Evolutionary conservation across 2,888 invertebrate species (phyloP), one percentile per base, ranked within the genome.

Genomic region (Sipunculus nudus): DNA sequence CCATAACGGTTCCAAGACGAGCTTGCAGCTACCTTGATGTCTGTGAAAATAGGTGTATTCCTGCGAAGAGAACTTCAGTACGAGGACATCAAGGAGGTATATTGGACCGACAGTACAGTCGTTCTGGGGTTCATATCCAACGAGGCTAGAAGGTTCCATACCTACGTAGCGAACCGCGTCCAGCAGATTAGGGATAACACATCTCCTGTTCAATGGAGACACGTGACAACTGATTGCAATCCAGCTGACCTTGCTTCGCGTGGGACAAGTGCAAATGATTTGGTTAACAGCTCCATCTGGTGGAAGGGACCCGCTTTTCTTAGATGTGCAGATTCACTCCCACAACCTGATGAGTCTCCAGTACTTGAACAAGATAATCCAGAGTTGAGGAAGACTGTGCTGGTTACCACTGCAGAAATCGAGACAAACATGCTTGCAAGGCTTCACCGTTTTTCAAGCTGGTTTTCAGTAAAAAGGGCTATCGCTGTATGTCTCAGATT

Each of bases 161-260:
- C 65, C 0, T 74, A 64, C 53, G 71, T 74, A 19, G 68, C 68
- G 1, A 74, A 73, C 56, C 45, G 73, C n/a, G 63, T 74, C 6
- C 65, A 68, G 35, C 46, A 53, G 21, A 70, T 72, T 16, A 52
- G 61, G n/a, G 59, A 73, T n/a, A 31, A 19, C 2, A 52, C 67
- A 26, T 40, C 56, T 3, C 41, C 61, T n/a, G 8, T 19, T 40
- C 70, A 72, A 46, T 73, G 71, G 71, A 31, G 32, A 3, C 65
- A 72, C 43, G 53, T 73, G 3, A 32, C 53, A 0, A 57, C 72
- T 3, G 41, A 56, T 8, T 43, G 45, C 5, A 71, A 74, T 41
- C 69, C 68, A n/a, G 73, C 73, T 19, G 72, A 72, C 35, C 41
- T 61, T 32, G 70, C 66, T 19, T 72, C 70, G 2, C 40, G 74